Base-by-base conservation (phyloP, 2,797 vertebrate species). In the Psittacula derbiana region DNA sequence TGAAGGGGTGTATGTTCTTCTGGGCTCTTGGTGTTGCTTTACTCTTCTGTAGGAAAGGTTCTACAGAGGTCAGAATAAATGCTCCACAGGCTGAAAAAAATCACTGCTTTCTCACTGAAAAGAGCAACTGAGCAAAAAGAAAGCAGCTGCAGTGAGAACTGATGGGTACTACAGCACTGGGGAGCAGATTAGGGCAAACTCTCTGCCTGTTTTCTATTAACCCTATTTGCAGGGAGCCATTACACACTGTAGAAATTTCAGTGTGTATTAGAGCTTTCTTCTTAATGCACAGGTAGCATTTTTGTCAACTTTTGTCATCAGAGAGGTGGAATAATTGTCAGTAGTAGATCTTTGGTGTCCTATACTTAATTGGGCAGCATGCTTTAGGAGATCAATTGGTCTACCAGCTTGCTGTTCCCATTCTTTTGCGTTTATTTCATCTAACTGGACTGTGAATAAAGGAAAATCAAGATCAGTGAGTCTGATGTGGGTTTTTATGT, bases 361-460 rank as follows among this genome's bases (percentile, higher is more conserved):
- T 40, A 1, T 44, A 11, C 53, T 46, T 91, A 62, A 33, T 10
- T 60, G 71, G 55, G 55, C 72, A 70, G 25, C 57, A 19, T 78
- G 69, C 73, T 28, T 64, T 81, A 49, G 62, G 80, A 88, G 83
- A 78, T 21, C 73, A 88, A 11, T 33, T 30, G 41, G 17, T 75
- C 76, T 71, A 70, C 23, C 61, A 65, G 80, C 60, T 73, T 57
- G 18, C 58, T 78, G 46, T 62, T 81, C 43, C 65, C 58, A 53
- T 90, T 96, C 43, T 58, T 89, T 85, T 36, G 61, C 18, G 53
- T 69, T 93, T 83, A 86, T 66, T 86, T 93, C 91, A 92, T 94
- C 69, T 66, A 7, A 47, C 16, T 96, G 91, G 87, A 40, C 33
- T 62, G 30, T 79, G 91, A 87, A 67, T 94, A 95, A 94, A 93